phyloP scores from a whole-genome alignment of 2,797 vertebrate genomes.

The Parauchenoglanis punctatus region DNA sequence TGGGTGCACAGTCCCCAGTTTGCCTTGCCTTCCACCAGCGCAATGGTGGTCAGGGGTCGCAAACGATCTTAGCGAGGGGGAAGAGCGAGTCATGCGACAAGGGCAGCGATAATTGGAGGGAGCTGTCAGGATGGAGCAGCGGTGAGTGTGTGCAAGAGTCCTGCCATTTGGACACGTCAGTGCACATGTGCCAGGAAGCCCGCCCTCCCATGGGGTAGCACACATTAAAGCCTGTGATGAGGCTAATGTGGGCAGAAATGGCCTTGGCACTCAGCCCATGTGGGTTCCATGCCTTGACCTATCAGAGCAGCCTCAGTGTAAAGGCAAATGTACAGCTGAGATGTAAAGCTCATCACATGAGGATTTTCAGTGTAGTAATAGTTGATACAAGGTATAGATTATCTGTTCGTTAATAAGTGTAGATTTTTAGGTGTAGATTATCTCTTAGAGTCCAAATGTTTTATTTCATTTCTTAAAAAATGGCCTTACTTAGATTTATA shows the following conservation, averaged over 20 bases:
- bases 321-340: slow-evolving; percentile 39
- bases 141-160: slow-evolving; percentile 40
- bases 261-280: slow-evolving; percentile 60
- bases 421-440: not conserved
- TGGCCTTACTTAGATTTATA: not conserved
- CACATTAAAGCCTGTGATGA: slow-evolving; percentile 73
- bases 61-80: slow-evolving; percentile 66
- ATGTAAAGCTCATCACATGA: not conserved
- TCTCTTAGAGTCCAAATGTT: not conserved
- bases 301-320: slow-evolving; percentile 48
- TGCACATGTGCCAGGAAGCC: slow-evolving; percentile 64
- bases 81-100: slow-evolving; percentile 68
- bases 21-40: slow-evolving; percentile 59
- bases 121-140: slow-evolving; percentile 72
- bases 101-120: slow-evolving; percentile 70
- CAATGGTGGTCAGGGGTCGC: slow-evolving; percentile 65
- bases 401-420: not conserved
- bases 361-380: not conserved
- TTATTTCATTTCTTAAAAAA: not conserved
- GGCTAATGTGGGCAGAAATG: slow-evolving; percentile 75
- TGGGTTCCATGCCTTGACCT: slow-evolving; percentile 60
- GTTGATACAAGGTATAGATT: not conserved
- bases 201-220: slow-evolving; percentile 69
- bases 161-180: slow-evolving; percentile 60
- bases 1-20: slow-evolving; percentile 27